phyloP scores from a whole-genome alignment of 37 sponge, comb jelly and placozoan genomes.

The Theonella swinhoei region DNA sequence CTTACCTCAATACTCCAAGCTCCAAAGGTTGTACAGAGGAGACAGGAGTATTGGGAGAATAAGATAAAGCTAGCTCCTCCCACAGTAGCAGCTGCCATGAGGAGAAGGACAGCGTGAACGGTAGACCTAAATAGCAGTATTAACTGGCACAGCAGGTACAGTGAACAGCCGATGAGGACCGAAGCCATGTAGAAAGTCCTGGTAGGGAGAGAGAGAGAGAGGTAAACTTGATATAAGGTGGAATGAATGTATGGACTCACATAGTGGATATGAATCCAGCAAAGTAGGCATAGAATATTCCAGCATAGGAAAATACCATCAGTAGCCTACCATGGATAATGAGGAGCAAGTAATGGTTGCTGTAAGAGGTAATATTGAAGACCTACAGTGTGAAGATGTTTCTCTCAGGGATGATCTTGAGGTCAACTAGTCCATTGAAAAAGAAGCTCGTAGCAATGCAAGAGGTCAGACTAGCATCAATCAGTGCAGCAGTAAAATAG shows the following conservation, averaged over 20 bases:
- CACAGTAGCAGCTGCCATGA: constrained; percentile 20
- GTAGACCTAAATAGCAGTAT: not conserved
- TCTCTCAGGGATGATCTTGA: constrained; percentile 40
- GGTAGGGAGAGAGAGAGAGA: constrained; percentile 2
- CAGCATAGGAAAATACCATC: constrained; percentile 13
- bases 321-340: too few species aligned
- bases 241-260: too few species aligned
- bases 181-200: constrained; percentile 41
- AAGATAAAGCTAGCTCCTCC: constrained; percentile 50
- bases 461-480: constrained; percentile 53
- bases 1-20: constrained; percentile 66
- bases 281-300: constrained; percentile 35
- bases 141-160: constrained; percentile 37
- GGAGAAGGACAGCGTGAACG: not conserved
- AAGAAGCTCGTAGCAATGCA: constrained; percentile 59
- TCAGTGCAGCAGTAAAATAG: constrained; percentile 3
- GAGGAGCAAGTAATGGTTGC: too few species aligned
- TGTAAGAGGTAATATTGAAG: too few species aligned
- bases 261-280: not conserved
- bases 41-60: constrained; percentile 11
- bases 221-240: not conserved
- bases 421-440: constrained; percentile 51
- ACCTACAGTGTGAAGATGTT: constrained; percentile 31
- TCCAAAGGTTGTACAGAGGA: constrained; percentile 46
- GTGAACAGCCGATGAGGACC: constrained; percentile 23